Conservation (phyloP, 2,888 invertebrate genomes). For the Muscina levida region DNA sequence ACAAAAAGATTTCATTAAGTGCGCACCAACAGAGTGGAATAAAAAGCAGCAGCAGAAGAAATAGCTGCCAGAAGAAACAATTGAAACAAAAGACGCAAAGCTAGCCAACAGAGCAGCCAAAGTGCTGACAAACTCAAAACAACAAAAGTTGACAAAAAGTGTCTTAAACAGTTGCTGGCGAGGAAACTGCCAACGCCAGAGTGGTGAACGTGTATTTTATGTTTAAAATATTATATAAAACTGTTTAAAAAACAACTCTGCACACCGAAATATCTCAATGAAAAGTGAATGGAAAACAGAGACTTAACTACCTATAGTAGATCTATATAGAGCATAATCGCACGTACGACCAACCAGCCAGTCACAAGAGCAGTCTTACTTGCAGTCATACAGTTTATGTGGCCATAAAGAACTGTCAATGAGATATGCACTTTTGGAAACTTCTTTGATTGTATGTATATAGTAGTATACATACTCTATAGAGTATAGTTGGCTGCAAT, state of each 20-base stretch:
- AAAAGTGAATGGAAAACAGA: constrained; percentile 51
- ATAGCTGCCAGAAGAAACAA: constrained; percentile 61
- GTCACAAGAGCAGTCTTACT: too few species aligned
- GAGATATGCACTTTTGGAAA: constrained; percentile 44
- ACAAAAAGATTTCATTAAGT: constrained; percentile 78
- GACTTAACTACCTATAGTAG: constrained; percentile 29
- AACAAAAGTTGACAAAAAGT: constrained; percentile 57
- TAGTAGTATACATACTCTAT: too few species aligned
- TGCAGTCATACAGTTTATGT: background rate
- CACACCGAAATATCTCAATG: constrained; percentile 28
- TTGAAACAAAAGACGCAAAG: constrained; percentile 52
- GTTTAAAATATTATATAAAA: constrained; percentile 7
- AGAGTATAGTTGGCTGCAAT: constrained; percentile 21
- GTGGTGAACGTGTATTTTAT: constrained; percentile 34
- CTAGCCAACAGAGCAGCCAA: constrained; percentile 41
- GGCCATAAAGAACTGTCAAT: constrained; percentile 43
- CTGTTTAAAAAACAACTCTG: constrained; percentile 13
- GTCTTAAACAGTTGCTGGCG: constrained; percentile 59
- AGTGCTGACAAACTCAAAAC: constrained; percentile 18
- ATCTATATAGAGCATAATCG: too few species aligned
- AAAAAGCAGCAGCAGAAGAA: constrained; percentile 42
- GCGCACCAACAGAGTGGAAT: constrained; percentile 66
- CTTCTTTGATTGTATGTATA: constrained; percentile 42
- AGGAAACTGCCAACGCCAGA: constrained; percentile 37
- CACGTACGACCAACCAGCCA: background rate